A percentile compares a stretch with the other conserved stretches of the same genome.
These are phyloP conservation scores for Cantharis nigra DNA, from an alignment of 2,888 invertebrate species.

Conservation along the genomic window DNA sequence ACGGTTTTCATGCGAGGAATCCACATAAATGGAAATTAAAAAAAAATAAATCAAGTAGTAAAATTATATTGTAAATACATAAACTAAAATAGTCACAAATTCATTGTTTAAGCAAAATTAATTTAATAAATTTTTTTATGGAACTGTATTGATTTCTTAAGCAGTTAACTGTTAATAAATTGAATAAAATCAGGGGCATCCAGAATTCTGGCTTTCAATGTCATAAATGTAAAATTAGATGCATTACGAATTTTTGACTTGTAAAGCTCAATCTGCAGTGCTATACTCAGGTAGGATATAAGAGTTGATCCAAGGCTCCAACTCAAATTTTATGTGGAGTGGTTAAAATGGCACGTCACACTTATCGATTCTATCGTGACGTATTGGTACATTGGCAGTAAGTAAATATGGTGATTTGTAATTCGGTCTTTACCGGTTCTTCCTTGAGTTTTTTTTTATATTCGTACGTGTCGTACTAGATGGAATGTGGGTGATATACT, in stretches of 20 bases:
- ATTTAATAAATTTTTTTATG: background rate
- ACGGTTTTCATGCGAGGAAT: conserved; percentile 53
- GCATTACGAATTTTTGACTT: no score
- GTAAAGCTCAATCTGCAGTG: background rate
- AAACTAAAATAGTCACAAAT: background rate
- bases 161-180: no score
- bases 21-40: conserved; percentile 40
- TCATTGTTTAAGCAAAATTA: background rate
- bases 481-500: no score
- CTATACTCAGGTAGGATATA: background rate
- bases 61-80: background rate
- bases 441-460: background rate
- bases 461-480: background rate
- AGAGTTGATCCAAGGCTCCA: background rate
- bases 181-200: no score
- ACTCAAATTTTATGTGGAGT: background rate
- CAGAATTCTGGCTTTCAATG: no score
- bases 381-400: background rate
- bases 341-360: background rate
- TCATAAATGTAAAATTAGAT: no score
- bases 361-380: background rate
- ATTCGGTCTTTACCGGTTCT: background rate
- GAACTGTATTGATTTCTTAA: no score
- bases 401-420: background rate
- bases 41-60: background rate